Base-by-base conservation (phyloP, 2,113 vertebrate genomes). In the Coregonus clupeaformis region DNA sequence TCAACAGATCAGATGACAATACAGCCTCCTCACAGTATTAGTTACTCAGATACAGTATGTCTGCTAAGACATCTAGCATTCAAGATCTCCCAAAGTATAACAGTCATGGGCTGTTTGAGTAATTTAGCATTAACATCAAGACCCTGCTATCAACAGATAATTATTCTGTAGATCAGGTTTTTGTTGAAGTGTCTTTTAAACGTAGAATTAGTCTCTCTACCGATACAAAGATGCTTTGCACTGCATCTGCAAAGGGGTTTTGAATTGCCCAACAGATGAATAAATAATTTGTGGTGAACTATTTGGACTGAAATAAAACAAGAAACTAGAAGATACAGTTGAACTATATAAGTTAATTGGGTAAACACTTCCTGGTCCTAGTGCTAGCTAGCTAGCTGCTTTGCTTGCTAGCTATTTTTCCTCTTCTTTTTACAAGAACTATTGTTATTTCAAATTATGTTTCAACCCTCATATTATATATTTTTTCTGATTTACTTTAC, bases 1-100 rank as follows among this genome's bases (percentile, higher is more conserved):
- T 66, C 18, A 6, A 32, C 29, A 63, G 79, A 79, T 90, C 81
- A 71, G 9, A 75, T 86, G 80, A 71, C 71, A 74, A 72, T 32
- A 65, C 70, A 62, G 71, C 36, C 72, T 75, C 52, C 52, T 55
- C 4, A 16, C 55, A 79, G 77, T 36, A 5, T 18, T 42, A 45
- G 66, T 18, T 7, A 25, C 22, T 62, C 59, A 62, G 20, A n/a
- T 55, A 57, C 67, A 73, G 2, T 42, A 42, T 42, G 67, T 72
- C 75, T n/a, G 84, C 71, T 86, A 88, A 88, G 78, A 83, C 72
- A 29, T 74, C 69, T 63, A 83, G 79, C 84, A 77, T 85, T 76
- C 60, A 74, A 77, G 68, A 82, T 80, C 86, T 82, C 77, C 59
- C 22, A 24, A 79, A 75, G 65, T 65, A 42, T 74, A 65, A 74